These are phyloP conservation scores for Caranx melampygus DNA, from an alignment of 2,113 vertebrate genomes.

Conservation along the genomic window DNA sequence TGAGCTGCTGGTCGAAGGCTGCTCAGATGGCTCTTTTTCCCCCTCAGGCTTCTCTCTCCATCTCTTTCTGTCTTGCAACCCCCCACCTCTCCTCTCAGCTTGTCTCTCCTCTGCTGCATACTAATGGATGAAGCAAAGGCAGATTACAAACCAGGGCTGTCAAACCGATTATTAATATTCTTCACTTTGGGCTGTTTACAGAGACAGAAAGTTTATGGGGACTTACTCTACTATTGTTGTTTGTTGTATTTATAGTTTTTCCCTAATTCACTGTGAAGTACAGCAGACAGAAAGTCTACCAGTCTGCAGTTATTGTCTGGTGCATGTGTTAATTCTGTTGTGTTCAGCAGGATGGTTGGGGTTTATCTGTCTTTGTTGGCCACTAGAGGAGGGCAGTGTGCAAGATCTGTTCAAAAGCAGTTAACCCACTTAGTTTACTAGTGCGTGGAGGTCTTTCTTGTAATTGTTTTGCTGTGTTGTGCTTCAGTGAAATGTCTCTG, in stretches of 20 bases:
- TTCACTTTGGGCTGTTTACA: constrained; percentile 20
- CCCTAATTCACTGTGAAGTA: constrained; percentile 13
- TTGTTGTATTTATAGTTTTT: constrained; percentile 24
- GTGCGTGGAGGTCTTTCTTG: neutral
- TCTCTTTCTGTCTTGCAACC: constrained; percentile 58
- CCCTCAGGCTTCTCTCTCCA: constrained; percentile 39
- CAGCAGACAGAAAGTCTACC: constrained; percentile 33
- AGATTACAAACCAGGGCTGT: constrained; percentile 60
- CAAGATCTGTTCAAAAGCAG: neutral
- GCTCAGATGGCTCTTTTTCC: constrained; percentile 46
- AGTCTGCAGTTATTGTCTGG: neutral
- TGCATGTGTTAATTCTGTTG: neutral
- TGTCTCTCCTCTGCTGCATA: constrained; percentile 74
- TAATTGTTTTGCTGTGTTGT: neutral
- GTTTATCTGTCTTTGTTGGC: constrained; percentile 7
- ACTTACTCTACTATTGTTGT: constrained; percentile 34
- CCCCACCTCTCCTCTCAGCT: constrained; percentile 49
- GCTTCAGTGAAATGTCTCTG: constrained; percentile 14
- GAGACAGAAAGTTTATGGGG: constrained; percentile 39
- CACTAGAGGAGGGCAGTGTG: constrained; percentile 69
- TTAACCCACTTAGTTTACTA: neutral
- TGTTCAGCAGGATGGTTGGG: neutral
- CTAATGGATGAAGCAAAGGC: constrained; percentile 72
- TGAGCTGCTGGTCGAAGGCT: constrained; percentile 56
- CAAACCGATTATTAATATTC: constrained; percentile 68